Conservation (phyloP, 2,888 invertebrate genomes). For the Operophtera brumata region DNA sequence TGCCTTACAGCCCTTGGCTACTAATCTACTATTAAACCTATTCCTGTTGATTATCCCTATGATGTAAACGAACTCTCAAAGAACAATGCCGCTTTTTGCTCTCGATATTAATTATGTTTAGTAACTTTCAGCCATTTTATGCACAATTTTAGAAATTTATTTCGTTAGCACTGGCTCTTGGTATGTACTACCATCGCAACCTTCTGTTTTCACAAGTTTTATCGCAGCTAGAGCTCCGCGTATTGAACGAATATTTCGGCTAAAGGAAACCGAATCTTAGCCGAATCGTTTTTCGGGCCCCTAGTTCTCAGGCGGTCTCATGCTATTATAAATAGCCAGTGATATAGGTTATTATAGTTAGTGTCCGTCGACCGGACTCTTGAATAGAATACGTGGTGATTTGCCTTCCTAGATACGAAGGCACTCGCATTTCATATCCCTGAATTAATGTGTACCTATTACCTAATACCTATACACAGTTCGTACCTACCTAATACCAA, state of each 20-base stretch:
- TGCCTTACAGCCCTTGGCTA: too few relatives aligned
- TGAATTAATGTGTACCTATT: too few relatives aligned
- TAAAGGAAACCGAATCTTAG: conserved; percentile 7
- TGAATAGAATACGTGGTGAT: conserved; percentile 36
- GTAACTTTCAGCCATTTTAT: too few relatives aligned
- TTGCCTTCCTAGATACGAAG: conserved; percentile 33
- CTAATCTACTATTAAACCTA: too few relatives aligned
- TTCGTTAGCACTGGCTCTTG: background rate
- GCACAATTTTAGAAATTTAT: background rate
- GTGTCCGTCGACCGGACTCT: conserved; percentile 40
- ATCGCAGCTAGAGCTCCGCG: background rate
- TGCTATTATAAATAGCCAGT: conserved; percentile 49
- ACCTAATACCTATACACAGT: too few relatives aligned
- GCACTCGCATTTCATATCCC: background rate
- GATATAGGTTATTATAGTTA: conserved; percentile 31
- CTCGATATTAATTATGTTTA: too few relatives aligned
- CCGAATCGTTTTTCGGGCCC: conserved; percentile 8
- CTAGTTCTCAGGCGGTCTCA: conserved; percentile 35
- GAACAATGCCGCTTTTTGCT: too few relatives aligned
- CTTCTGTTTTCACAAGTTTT: conserved; percentile 1
- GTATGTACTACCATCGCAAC: too few relatives aligned
- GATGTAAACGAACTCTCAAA: too few relatives aligned
- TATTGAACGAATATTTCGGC: background rate
- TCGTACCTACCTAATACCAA: too few relatives aligned
- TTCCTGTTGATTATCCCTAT: too few relatives aligned